Evolutionary conservation across 2,797 vertebrate genomes (phyloP).

Genomic region (Chloroceryle inda): DNA sequence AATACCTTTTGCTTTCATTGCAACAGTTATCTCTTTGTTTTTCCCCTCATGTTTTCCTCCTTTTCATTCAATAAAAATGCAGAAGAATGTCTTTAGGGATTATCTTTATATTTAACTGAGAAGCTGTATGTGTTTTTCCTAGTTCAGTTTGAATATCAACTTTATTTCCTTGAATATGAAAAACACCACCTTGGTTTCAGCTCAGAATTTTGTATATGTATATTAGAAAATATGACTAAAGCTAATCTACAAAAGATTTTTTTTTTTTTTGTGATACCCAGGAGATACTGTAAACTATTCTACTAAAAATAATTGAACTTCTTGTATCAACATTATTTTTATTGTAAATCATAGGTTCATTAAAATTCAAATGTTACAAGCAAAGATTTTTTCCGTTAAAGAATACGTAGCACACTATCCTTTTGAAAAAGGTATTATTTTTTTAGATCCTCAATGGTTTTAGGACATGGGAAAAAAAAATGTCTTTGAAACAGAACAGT

Average conservation of each 20-base stretch:
- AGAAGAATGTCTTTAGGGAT: background rate
- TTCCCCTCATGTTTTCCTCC: fast-evolving
- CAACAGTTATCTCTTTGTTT: background rate
- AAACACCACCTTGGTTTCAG: background rate
- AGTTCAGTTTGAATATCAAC: background rate
- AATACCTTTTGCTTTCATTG: background rate
- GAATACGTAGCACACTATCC: background rate
- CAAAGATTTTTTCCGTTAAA: background rate
- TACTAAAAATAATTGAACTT: slow-evolving; percentile 27
- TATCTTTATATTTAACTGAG: background rate
- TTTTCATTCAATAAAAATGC: background rate
- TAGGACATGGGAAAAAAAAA: background rate
- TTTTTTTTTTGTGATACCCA: background rate
- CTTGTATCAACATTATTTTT: background rate
- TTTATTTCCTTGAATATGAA: background rate
- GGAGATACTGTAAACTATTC: background rate
- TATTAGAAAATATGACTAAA: slow-evolving; percentile 13
- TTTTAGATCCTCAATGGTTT: background rate
- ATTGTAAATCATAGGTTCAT: background rate
- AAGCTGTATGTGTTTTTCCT: background rate
- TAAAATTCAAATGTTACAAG: background rate
- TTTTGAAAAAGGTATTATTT: background rate
- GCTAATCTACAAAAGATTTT: background rate
- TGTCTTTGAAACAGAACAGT: background rate
- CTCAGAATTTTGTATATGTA: background rate